These are phyloP conservation scores for Pogoniulus pusillus DNA, from an alignment of 2,797 vertebrate species.

Conservation along the genomic window DNA sequence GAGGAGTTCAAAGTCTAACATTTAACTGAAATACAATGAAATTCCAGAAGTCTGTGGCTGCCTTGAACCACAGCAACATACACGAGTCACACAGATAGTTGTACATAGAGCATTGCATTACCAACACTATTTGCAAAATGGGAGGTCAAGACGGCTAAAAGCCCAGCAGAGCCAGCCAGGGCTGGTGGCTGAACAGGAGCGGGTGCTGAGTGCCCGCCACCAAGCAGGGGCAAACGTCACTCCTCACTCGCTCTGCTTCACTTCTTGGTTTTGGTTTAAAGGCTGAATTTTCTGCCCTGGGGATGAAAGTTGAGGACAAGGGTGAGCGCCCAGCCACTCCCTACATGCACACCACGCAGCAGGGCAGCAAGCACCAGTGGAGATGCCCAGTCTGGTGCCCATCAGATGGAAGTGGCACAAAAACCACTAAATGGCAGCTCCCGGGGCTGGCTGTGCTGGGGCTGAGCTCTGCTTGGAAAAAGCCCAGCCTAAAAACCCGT, in stretches of 20 bases:
- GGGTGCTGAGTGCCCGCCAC: not conserved
- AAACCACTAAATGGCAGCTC: not conserved
- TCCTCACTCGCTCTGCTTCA: not conserved
- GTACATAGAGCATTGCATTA: slow-evolving; percentile 72
- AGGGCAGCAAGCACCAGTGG: not conserved
- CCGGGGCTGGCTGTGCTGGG: not conserved
- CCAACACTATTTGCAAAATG: slow-evolving; percentile 75
- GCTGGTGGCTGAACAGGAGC: slow-evolving; percentile 50
- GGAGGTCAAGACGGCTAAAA: slow-evolving; percentile 69
- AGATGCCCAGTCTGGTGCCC: too few relatives aligned
- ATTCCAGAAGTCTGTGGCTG: slow-evolving; percentile 60
- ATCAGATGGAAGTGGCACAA: not conserved
- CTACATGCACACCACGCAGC: not conserved
- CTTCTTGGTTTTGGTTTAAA: not conserved
- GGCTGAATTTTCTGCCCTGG: slow-evolving; percentile 21
- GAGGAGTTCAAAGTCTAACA: slow-evolving; percentile 71
- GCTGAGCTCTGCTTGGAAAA: not conserved
- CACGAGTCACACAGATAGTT: slow-evolving; percentile 62
- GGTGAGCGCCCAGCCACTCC: slow-evolving; percentile 51
- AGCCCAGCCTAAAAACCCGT: not conserved
- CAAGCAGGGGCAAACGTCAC: slow-evolving; percentile 44
- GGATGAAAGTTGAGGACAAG: not conserved
- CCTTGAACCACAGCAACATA: slow-evolving; percentile 67
- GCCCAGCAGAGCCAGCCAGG: slow-evolving; percentile 58
- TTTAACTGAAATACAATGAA: slow-evolving; percentile 73